Base-by-base conservation (phyloP, 2,797 vertebrate species). In the Neoniphon sammara region DNA sequence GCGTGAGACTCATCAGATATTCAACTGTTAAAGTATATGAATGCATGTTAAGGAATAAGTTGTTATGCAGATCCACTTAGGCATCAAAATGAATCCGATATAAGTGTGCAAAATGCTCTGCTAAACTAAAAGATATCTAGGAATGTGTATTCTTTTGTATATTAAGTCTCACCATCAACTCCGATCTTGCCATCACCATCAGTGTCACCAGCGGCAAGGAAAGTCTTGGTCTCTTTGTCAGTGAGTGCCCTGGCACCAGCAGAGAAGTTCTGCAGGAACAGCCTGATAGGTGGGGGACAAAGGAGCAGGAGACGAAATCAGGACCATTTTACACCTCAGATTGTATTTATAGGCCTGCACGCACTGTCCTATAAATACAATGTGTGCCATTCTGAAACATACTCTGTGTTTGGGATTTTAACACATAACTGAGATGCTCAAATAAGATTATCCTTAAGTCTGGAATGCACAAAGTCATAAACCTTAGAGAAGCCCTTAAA, bases 111-210 rank as follows among this genome's bases (percentile, higher is more conserved):
- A 65, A 7, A 2, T 42, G 17, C 59, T 62, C 8, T 60, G 21
- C 4, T 85, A 1, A 2, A 42, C 30, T 67, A 1, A 20, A 47
- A 66, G 36, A 59, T 46, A 10, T 55, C 9, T n/a, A n/a, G 20
- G 18, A 77, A 66, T 21, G 49, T 56, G 27, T 8, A 18, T 4
- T 20, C 3, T 53, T 17, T 30, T 57, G 4, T 1, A 9, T 39
- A 73, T 61, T 46, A 80, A 44, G 2, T 30, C 84, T 91, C 77
- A 95, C 94, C 94, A 1, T 94, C 94, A 23, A 91, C 85, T 87
- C 94, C 94, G 11, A 95, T 94, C 90, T 88, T 95, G 92, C 95
- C 94, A 5, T 96, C 94, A 90, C 94, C 92, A 65, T 96, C 94
- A 21, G 65, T 88, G 88, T 95, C 95, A 49, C 91, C 94, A 55